phyloP scores from a whole-genome alignment of 2,113 vertebrate genomes.

The Geococcyx californianus region DNA sequence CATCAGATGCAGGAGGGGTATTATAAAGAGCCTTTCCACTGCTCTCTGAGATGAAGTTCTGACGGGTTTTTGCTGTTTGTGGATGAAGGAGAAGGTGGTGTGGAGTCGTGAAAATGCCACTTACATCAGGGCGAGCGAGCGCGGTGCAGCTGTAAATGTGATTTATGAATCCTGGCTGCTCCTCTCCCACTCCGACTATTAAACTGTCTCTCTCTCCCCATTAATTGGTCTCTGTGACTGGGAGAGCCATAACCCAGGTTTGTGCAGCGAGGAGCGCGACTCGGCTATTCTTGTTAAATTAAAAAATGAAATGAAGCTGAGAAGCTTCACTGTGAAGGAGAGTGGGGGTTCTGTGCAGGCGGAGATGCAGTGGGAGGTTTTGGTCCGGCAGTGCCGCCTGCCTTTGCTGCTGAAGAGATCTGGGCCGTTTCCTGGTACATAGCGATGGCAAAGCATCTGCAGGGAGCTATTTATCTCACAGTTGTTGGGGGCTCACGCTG shows the following conservation, averaged over 20 bases:
- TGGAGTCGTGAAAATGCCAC: rapidly evolving
- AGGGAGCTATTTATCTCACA: background rate
- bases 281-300: background rate
- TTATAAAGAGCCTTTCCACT: background rate
- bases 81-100: background rate
- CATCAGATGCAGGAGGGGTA: background rate
- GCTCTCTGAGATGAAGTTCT: rapidly evolving
- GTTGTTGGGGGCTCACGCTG: background rate
- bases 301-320: background rate
- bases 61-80: rapidly evolving
- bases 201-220: background rate
- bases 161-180: background rate
- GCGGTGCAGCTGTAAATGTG: background rate
- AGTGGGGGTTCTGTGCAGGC: background rate
- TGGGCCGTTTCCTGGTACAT: rapidly evolving
- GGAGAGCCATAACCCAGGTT: background rate
- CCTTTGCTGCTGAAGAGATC: background rate
- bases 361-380: background rate
- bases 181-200: background rate
- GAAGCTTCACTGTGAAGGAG: background rate
- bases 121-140: background rate
- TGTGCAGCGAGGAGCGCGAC: background rate
- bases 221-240: background rate
- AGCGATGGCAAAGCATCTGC: rapidly evolving
- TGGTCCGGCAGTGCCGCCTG: background rate